Evolutionary conservation across 2,113 vertebrate genomes (phyloP).

Genomic region (Barbus barbus): DNA sequence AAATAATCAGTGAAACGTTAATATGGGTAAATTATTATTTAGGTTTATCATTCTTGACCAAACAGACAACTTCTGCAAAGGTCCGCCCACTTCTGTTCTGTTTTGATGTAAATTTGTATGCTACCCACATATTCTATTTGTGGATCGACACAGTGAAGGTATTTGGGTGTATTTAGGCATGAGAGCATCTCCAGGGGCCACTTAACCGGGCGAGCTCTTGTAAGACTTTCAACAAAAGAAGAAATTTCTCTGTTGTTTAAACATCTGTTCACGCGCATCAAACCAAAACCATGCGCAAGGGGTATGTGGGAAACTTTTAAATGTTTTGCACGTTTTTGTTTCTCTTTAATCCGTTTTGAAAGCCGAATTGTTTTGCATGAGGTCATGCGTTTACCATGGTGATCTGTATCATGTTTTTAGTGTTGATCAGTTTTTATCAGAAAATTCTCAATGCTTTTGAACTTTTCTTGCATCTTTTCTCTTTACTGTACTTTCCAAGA

Average conservation of each 20-base stretch:
- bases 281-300: background rate
- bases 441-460: background rate
- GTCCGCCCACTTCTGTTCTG: background rate
- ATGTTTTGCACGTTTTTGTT: too few species aligned
- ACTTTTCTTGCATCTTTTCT: background rate
- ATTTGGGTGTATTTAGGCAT: slow-evolving; percentile 1
- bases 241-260: background rate
- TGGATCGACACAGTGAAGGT: background rate
- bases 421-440: background rate
- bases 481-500: background rate
- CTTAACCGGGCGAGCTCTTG: background rate
- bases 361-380: background rate
- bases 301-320: background rate
- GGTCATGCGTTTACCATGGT: background rate
- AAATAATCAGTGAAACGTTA: background rate
- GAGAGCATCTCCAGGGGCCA: background rate
- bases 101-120: background rate
- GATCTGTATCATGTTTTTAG: background rate
- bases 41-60: background rate
- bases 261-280: too few species aligned
- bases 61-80: background rate
- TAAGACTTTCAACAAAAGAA: slow-evolving; percentile 3
- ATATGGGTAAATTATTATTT: background rate
- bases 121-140: background rate
- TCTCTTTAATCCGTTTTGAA: background rate